Evolutionary conservation across 2,888 invertebrate genomes (phyloP).

Genomic region (Drosophila multiciliata): DNA sequence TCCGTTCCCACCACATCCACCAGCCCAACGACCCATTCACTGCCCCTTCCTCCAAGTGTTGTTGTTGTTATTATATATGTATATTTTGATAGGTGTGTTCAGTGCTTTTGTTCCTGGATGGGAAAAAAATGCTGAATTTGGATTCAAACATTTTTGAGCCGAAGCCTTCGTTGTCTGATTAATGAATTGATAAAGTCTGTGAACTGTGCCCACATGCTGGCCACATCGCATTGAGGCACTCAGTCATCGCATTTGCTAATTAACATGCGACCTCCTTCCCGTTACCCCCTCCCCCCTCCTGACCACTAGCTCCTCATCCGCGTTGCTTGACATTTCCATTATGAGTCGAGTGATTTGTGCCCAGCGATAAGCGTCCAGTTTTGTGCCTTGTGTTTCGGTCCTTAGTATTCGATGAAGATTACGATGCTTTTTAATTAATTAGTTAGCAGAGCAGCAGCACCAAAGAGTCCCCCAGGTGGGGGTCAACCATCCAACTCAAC

Average conservation of each 20-base stretch:
- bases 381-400: neutral
- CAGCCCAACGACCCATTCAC: neutral
- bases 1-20: neutral
- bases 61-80: slow-evolving; percentile 19
- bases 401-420: slow-evolving; percentile 57
- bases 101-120: slow-evolving; percentile 36
- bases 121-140: neutral
- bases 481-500: neutral
- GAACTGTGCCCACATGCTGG: slow-evolving; percentile 40
- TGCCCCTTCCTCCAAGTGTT: slow-evolving; percentile 17
- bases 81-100: slow-evolving; percentile 58
- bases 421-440: slow-evolving; percentile 69
- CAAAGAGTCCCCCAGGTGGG: neutral
- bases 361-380: slow-evolving; percentile 57
- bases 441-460: slow-evolving; percentile 24
- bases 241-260: slow-evolving; percentile 67
- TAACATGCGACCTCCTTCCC: slow-evolving; percentile 54
- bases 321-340: slow-evolving; percentile 67
- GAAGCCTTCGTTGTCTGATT: slow-evolving; percentile 59
- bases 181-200: slow-evolving; percentile 70
- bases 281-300: too few relatives aligned
- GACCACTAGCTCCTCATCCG: neutral
- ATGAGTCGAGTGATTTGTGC: slow-evolving; percentile 70
- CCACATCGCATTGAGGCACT: slow-evolving; percentile 15
- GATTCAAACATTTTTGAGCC: slow-evolving; percentile 50